Percentiles rank a stretch among this genome's conserved stretches.
Conservation (phyloP, 2,888 invertebrate species). For the Cordilura impudica region DNA sequence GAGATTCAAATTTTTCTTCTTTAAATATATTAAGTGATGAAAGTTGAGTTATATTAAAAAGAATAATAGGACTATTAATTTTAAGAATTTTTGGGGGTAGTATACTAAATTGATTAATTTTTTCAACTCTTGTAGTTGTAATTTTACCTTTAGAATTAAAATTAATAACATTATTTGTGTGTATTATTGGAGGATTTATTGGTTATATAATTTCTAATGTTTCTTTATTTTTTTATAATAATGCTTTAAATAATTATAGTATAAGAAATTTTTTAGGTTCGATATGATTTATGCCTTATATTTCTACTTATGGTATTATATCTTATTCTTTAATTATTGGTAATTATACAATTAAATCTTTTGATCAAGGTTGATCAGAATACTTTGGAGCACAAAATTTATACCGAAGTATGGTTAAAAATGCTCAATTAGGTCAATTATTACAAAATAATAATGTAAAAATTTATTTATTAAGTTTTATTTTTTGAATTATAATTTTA, state of each 20-base stretch:
- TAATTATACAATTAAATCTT: conserved; percentile 75
- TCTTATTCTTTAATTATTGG: conserved; percentile 66
- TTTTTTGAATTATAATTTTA: conserved; percentile 72
- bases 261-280: background rate
- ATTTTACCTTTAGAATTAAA: conserved; percentile 80
- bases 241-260: conserved; percentile 74
- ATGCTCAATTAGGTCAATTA: conserved; percentile 76
- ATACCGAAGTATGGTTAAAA: conserved; percentile 75
- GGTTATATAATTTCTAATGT: conserved; percentile 79
- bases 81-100: conserved; percentile 79
- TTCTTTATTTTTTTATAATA: conserved; percentile 77
- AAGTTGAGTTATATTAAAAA: conserved; percentile 78
- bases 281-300: background rate
- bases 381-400: conserved; percentile 77
- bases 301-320: background rate
- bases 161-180: conserved; percentile 79
- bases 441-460: conserved; percentile 78
- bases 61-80: conserved; percentile 72
- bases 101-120: conserved; percentile 80
- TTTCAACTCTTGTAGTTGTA: conserved; percentile 79
- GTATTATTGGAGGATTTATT: conserved; percentile 76
- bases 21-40: conserved; percentile 79
- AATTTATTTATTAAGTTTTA: conserved; percentile 78
- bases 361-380: conserved; percentile 79
- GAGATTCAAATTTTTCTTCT: conserved; percentile 78